Evolutionary conservation across 2,113 vertebrate species (phyloP).

Genomic region (Clarias batrachus): DNA sequence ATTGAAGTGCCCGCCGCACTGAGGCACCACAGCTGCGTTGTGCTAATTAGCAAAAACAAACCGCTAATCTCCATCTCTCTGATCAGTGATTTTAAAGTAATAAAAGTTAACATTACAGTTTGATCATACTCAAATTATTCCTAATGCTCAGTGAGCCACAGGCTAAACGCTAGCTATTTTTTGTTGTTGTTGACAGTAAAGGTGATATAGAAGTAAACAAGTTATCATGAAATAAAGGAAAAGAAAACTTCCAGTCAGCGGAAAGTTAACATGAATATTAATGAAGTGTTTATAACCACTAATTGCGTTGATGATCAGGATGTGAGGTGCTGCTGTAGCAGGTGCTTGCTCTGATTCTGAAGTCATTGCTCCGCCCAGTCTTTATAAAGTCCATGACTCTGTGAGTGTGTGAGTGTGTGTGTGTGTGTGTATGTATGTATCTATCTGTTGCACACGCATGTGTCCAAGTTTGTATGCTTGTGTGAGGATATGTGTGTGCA

Average conservation of each 20-base stretch:
- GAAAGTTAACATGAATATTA: background rate
- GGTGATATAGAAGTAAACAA: background rate
- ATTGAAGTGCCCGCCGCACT: background rate
- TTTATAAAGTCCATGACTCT: background rate
- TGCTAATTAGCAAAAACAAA: background rate
- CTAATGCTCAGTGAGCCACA: background rate
- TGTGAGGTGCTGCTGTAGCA: background rate
- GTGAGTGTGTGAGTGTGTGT: background rate
- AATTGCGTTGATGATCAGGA: background rate
- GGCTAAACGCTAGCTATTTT: background rate
- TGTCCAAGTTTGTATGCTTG: background rate
- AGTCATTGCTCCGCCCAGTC: background rate
- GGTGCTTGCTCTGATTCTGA: background rate
- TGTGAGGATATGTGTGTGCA: background rate
- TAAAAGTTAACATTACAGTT: background rate
- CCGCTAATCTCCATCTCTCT: background rate
- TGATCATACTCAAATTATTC: background rate
- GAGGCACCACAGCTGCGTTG: background rate
- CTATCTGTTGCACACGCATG: background rate
- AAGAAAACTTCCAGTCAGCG: background rate
- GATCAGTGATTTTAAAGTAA: too few relatives aligned
- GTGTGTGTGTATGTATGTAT: slow-evolving; percentile 34
- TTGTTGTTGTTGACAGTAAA: background rate
- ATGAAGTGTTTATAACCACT: background rate
- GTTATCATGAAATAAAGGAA: background rate